Conservation (phyloP, 2,113 vertebrate species). For the Microcebus jonahi region DNA sequence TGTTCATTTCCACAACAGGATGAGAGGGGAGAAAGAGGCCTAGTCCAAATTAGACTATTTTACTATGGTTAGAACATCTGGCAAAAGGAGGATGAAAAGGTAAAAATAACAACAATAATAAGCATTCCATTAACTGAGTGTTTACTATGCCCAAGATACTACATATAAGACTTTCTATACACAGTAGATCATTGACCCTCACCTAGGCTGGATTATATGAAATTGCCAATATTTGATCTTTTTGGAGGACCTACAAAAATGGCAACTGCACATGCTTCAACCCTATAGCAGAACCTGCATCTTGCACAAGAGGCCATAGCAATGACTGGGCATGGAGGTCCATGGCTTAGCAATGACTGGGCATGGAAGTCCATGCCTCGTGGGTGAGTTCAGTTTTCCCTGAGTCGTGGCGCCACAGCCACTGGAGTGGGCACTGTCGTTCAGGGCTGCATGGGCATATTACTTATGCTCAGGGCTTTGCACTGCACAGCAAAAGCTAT, state of each 20-base stretch:
- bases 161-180: rapidly evolving
- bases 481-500: not conserved
- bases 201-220: not conserved
- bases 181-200: not conserved
- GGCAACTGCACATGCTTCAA: too few relatives aligned
- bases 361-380: rapidly evolving
- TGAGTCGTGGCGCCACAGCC: not conserved
- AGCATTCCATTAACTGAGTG: not conserved
- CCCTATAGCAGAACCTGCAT: not conserved
- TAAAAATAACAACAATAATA: not conserved
- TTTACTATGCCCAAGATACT: not conserved
- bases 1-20: not conserved
- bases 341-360: not conserved
- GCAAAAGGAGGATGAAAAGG: not conserved
- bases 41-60: not conserved
- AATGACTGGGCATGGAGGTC: not conserved
- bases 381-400: not conserved
- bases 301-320: not conserved
- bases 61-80: not conserved
- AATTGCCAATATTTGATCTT: not conserved
- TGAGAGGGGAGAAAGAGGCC: not conserved
- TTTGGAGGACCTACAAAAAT: not conserved
- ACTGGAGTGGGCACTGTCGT: not conserved
- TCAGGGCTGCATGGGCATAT: not conserved
- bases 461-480: not conserved